Percentiles rank a stretch among this genome's conserved stretches.
phyloP scores from a whole-genome alignment of 2,113 vertebrate species.

The Platycercus adscitus region DNA sequence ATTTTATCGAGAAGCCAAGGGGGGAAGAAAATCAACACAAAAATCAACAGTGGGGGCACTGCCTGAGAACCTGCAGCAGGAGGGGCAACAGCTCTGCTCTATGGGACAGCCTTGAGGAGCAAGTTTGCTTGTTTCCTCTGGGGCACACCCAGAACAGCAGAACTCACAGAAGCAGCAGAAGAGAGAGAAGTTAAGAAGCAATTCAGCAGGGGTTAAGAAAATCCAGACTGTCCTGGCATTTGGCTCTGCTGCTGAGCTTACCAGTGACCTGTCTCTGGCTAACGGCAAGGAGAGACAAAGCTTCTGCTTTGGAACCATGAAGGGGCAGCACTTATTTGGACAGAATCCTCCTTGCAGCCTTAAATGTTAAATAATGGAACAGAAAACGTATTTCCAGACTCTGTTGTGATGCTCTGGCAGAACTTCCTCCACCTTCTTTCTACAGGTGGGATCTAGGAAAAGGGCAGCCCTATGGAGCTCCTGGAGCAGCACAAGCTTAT shows the following conservation, averaged over 20 bases:
- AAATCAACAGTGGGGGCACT: background rate
- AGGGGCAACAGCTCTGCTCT: background rate
- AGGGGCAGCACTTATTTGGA: background rate
- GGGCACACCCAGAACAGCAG: background rate
- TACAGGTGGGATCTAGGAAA: background rate
- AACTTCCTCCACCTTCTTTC: background rate
- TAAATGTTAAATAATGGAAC: background rate
- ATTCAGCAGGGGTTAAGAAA: background rate
- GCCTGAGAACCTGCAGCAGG: background rate
- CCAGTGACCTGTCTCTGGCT: background rate
- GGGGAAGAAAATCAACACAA: background rate
- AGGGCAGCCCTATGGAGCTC: background rate
- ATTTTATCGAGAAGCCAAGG: background rate
- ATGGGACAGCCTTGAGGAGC: background rate
- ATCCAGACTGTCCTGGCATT: slow-evolving; percentile 12
- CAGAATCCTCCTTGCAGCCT: slow-evolving; percentile 32
- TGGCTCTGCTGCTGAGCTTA: background rate
- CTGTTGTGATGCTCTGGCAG: background rate
- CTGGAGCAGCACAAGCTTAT: background rate
- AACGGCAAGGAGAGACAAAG: background rate
- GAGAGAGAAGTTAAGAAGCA: background rate
- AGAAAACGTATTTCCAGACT: slow-evolving; percentile 4
- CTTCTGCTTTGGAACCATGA: background rate
- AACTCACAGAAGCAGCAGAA: background rate
- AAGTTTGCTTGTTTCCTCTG: background rate